Evolutionary conservation across 2,113 vertebrate genomes (phyloP).

Genomic region (Sminthopsis crassicaudata): DNA sequence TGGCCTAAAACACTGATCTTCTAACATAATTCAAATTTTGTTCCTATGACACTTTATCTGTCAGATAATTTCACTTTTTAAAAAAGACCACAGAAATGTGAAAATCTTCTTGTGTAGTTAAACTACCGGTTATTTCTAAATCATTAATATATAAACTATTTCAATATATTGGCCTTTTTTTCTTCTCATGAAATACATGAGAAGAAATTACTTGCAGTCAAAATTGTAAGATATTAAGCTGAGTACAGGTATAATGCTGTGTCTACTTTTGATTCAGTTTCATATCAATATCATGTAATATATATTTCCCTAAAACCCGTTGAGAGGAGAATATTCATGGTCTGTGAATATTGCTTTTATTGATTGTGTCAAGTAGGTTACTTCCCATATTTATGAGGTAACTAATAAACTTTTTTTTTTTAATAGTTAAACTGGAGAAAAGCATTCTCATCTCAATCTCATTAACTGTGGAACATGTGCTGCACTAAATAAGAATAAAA

Average conservation of each 20-base stretch:
- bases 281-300: neutral
- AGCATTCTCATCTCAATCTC: neutral
- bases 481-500: neutral
- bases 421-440: neutral
- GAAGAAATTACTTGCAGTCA: neutral
- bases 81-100: neutral
- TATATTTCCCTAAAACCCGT: constrained; percentile 22
- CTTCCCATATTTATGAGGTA: constrained; percentile 27
- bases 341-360: constrained; percentile 8
- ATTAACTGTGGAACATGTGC: neutral
- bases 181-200: neutral
- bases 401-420: neutral
- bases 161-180: constrained; percentile 9
- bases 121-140: constrained; percentile 37
- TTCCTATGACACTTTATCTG: constrained; percentile 46
- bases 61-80: constrained; percentile 50
- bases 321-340: neutral
- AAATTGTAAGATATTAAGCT: neutral
- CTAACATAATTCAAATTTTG: constrained; percentile 28
- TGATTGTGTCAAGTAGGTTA: neutral
- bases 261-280: constrained; percentile 20
- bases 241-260: neutral
- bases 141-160: neutral
- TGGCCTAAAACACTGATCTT: constrained; percentile 49
- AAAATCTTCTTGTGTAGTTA: constrained; percentile 16